phyloP scores from a whole-genome alignment of 2,888 invertebrate species.

The Nemurella pictetii region DNA sequence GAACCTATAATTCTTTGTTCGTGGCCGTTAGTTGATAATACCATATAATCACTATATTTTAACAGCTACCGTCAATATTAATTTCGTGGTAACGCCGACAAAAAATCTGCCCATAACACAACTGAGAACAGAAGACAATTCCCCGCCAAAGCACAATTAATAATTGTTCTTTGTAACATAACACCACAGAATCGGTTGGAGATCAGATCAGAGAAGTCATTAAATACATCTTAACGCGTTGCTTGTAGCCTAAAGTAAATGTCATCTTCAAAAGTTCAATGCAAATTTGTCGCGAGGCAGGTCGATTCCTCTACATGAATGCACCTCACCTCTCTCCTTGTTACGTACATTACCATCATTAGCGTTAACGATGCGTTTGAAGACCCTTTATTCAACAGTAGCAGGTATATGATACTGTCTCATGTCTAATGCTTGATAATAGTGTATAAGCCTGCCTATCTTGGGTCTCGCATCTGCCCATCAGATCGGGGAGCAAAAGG shows the following conservation, averaged over 20 bases:
- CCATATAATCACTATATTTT: no score
- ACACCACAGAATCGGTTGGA: no score
- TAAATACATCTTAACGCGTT: no score
- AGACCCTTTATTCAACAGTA: neutral
- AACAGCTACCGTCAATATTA: no score
- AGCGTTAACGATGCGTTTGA: neutral
- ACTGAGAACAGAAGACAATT: no score
- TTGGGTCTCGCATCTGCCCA: neutral
- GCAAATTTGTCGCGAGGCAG: neutral
- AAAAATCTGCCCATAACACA: no score
- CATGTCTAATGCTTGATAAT: neutral
- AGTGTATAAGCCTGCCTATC: neutral
- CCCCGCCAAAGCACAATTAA: no score
- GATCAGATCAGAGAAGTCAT: no score
- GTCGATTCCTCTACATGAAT: neutral
- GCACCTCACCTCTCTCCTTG: neutral
- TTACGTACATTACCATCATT: neutral
- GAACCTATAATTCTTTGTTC: no score
- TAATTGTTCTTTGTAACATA: no score
- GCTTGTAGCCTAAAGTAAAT: neutral
- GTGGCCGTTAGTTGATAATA: no score
- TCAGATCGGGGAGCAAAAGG: neutral
- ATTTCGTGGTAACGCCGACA: no score
- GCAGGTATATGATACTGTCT: neutral
- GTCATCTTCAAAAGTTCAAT: neutral